Evolutionary conservation across 2,888 invertebrate genomes (phyloP).

Genomic region (Agriopis leucophaearia): DNA sequence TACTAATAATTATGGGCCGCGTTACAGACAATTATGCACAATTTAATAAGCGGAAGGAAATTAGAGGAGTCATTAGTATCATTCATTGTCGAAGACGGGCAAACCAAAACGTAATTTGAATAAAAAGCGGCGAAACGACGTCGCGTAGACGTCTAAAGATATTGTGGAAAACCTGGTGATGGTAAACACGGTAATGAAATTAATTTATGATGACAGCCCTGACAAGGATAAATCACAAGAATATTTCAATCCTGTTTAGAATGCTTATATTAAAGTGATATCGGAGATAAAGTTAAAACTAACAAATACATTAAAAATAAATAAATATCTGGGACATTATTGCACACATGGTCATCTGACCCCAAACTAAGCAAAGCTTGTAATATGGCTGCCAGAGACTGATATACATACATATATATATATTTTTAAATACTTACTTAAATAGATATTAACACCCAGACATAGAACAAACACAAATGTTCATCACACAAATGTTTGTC

Average conservation of each 20-base stretch:
- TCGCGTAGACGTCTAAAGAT: slow-evolving; percentile 47
- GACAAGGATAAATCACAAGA: slow-evolving; percentile 25
- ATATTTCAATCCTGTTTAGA: slow-evolving; percentile 1
- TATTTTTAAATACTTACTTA: too few relatives aligned
- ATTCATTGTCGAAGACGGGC: neutral
- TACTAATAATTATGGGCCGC: neutral
- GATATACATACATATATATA: too few relatives aligned
- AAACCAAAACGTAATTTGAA: neutral
- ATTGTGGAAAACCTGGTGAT: slow-evolving; percentile 55
- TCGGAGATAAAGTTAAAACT: slow-evolving; percentile 4
- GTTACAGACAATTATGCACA: neutral
- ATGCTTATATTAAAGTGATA: neutral
- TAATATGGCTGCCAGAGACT: too few relatives aligned
- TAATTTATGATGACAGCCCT: slow-evolving; percentile 50
- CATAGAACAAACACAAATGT: too few relatives aligned
- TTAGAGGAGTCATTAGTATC: slow-evolving; percentile 4
- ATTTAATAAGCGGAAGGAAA: neutral
- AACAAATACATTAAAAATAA: neutral
- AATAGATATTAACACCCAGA: too few relatives aligned
- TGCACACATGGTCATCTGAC: too few relatives aligned
- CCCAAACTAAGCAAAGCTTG: too few relatives aligned
- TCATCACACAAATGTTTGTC: too few relatives aligned
- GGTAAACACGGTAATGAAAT: slow-evolving; percentile 54
- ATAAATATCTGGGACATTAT: too few relatives aligned
- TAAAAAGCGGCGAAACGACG: slow-evolving; percentile 57